These are phyloP conservation scores for Morpho achilles DNA, from an alignment of 2,888 invertebrate genomes.

Conservation along the genomic window DNA sequence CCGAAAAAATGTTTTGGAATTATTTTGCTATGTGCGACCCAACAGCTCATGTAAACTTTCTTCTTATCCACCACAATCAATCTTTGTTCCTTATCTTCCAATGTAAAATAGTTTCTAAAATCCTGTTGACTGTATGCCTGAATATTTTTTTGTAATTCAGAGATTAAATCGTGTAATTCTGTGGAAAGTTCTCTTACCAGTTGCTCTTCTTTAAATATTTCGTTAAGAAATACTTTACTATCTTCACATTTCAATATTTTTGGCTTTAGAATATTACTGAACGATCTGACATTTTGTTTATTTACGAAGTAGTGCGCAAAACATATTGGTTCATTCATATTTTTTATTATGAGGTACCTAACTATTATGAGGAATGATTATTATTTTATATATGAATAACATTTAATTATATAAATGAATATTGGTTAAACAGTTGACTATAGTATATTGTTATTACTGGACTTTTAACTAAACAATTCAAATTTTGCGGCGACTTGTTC, in stretches of 20 bases:
- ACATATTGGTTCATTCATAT: constrained; percentile 48
- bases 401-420: too few relatives aligned
- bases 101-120: constrained; percentile 48
- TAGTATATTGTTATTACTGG: too few relatives aligned
- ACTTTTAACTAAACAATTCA: constrained; percentile 2
- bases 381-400: too few relatives aligned
- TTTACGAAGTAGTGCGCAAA: constrained; percentile 58
- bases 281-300: constrained; percentile 64
- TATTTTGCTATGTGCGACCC: constrained; percentile 46
- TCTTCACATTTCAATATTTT: constrained; percentile 42
- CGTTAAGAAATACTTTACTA: constrained; percentile 20
- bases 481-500: constrained; percentile 54
- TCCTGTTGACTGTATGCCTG: constrained; percentile 42
- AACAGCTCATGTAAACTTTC: constrained; percentile 43
- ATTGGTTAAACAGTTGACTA: too few relatives aligned
- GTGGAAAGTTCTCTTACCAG: constrained; percentile 38
- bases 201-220: constrained; percentile 39
- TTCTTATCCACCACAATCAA: constrained; percentile 47
- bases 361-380: too few relatives aligned
- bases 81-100: constrained; percentile 19
- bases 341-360: neutral
- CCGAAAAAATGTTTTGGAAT: constrained; percentile 54
- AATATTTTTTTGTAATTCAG: constrained; percentile 44
- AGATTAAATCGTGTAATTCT: constrained; percentile 39
- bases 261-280: constrained; percentile 46